A percentile compares a stretch with the other conserved stretches of the same genome.
Evolutionary conservation across 2,888 invertebrate genomes (phyloP).

Genomic region (Pandemis corylana): DNA sequence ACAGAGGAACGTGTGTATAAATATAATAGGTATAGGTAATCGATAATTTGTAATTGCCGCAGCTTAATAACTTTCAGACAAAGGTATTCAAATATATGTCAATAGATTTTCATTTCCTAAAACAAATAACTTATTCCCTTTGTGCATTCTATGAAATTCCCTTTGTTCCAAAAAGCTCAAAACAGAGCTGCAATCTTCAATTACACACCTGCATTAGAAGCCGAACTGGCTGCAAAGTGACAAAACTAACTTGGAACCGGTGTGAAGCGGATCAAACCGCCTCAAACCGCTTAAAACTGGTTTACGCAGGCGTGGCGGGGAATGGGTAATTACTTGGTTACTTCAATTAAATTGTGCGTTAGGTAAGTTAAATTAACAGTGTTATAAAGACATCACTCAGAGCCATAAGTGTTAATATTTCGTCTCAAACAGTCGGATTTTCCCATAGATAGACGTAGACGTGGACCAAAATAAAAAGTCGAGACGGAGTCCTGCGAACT

Average conservation of each 20-base stretch:
- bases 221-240: constrained; percentile 24
- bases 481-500: no score
- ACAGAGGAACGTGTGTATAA: no score
- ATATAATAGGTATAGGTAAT: no score
- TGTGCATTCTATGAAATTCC: constrained; percentile 13
- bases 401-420: no score
- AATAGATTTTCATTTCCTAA: not conserved
- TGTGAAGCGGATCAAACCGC: constrained; percentile 34
- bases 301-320: constrained; percentile 28
- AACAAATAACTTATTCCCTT: not conserved
- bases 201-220: constrained; percentile 25
- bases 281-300: constrained; percentile 28
- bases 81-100: not conserved
- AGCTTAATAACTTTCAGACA: no score
- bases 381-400: no score
- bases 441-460: no score
- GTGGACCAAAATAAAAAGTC: no score
- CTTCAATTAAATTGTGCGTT: constrained; percentile 1
- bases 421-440: no score
- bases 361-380: not conserved
- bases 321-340: constrained; percentile 27
- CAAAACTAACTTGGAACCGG: constrained; percentile 31
- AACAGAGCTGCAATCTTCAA: constrained; percentile 27
- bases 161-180: constrained; percentile 18
- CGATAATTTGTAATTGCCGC: no score